A percentile compares a stretch with the other conserved stretches of the same genome.
Conservation (phyloP, 35 echinoderm and acorn worm species). For the Eucidaris tribuloides region DNA sequence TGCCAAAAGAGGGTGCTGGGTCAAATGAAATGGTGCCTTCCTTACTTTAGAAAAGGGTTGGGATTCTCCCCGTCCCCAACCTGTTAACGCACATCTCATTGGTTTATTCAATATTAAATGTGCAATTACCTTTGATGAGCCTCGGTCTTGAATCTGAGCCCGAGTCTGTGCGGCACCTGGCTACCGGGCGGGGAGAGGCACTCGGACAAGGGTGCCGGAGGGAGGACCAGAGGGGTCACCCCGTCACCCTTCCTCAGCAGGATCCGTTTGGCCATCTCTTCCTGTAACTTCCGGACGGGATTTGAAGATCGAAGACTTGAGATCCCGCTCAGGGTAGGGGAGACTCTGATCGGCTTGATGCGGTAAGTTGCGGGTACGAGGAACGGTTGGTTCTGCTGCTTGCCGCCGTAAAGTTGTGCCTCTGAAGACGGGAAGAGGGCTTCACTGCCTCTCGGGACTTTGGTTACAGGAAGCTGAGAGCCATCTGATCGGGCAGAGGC, state of each 20-base stretch:
- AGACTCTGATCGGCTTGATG: background rate
- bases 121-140: constrained; percentile 75
- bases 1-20: too few relatives aligned
- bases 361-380: constrained; percentile 18
- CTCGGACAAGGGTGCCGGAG: constrained; percentile 73
- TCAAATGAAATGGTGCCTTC: background rate
- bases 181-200: constrained; percentile 64
- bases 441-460: background rate
- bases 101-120: background rate
- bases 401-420: background rate
- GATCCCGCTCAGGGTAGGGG: background rate
- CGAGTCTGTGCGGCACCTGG: constrained; percentile 63
- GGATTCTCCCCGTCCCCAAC: background rate
- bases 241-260: background rate
- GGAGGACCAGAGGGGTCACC: constrained; percentile 24
- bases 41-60: background rate
- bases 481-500: background rate
- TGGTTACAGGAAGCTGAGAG: background rate
- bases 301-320: background rate
- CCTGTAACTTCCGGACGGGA: constrained; percentile 7
- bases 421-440: background rate
- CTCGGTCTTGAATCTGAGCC: constrained; percentile 83
- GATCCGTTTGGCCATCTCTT: background rate
- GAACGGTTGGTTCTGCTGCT: background rate
- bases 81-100: too few relatives aligned